phyloP scores from a whole-genome alignment of 2,797 vertebrate genomes.

The Staurois parvus region DNA sequence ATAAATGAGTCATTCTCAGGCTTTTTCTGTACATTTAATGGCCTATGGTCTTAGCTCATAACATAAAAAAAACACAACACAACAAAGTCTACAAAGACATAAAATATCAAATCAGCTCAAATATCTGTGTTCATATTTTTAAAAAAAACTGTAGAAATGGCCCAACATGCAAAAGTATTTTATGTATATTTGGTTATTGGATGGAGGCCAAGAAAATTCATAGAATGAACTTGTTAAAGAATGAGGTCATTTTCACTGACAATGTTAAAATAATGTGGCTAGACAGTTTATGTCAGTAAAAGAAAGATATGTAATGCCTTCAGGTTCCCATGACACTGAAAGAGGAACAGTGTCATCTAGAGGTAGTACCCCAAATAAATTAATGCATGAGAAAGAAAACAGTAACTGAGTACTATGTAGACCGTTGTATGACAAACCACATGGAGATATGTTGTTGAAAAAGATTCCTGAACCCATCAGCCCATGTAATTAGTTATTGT shows the following conservation, averaged over 20 bases:
- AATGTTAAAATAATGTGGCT: constrained; percentile 52
- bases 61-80: neutral
- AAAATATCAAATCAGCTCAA: neutral
- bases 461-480: neutral
- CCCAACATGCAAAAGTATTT: constrained; percentile 13
- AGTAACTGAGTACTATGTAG: neutral
- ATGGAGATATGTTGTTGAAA: neutral
- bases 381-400: neutral
- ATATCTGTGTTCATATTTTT: neutral
- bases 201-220: constrained; percentile 18
- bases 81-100: neutral
- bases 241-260: constrained; percentile 53
- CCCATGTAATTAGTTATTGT: neutral
- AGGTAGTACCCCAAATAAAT: constrained; percentile 38
- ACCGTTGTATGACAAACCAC: neutral
- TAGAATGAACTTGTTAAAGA: constrained; percentile 51
- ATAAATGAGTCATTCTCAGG: neutral
- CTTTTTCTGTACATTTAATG: neutral
- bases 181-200: constrained; percentile 12
- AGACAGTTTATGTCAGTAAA: constrained; percentile 48
- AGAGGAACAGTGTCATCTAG: constrained; percentile 56
- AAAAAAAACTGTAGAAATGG: neutral
- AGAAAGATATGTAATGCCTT: constrained; percentile 37
- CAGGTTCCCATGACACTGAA: constrained; percentile 23
- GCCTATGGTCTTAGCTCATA: neutral